Evolutionary conservation across 2,113 vertebrate species (phyloP).

Genomic region (Scatophagus argus): DNA sequence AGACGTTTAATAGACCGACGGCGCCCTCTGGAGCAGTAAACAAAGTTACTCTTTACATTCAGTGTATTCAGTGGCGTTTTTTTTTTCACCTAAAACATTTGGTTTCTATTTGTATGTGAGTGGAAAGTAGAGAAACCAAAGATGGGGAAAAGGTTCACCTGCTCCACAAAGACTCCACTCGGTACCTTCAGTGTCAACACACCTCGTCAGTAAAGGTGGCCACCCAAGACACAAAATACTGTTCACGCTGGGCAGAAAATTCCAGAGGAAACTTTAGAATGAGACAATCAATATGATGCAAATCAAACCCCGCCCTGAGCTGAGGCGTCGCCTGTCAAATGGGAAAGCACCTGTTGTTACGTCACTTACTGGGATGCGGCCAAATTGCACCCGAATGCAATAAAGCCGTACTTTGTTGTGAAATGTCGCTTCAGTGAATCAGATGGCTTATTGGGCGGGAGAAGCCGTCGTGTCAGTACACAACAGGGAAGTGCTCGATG

Average conservation of each 20-base stretch:
- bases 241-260: not conserved
- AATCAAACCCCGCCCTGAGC: not conserved
- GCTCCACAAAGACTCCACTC: not conserved
- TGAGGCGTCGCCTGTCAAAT: too few species aligned
- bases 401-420: not conserved
- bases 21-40: not conserved
- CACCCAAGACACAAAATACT: not conserved
- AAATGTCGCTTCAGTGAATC: conserved; percentile 11
- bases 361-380: not conserved
- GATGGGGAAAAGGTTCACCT: not conserved
- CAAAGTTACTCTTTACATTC: not conserved
- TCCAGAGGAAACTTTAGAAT: not conserved
- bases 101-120: not conserved
- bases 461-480: too few species aligned
- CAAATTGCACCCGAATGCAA: not conserved
- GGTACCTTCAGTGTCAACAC: not conserved
- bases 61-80: not conserved
- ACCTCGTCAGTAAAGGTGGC: not conserved
- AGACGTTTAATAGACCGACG: not conserved
- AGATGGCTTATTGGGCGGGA: not conserved
- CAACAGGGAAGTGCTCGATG: not conserved
- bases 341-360: not conserved
- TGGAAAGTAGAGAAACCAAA: not conserved
- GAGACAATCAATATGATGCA: not conserved
- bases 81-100: not conserved